Conservation (phyloP, 2,888 invertebrate species). For the Ligdia adustata region DNA sequence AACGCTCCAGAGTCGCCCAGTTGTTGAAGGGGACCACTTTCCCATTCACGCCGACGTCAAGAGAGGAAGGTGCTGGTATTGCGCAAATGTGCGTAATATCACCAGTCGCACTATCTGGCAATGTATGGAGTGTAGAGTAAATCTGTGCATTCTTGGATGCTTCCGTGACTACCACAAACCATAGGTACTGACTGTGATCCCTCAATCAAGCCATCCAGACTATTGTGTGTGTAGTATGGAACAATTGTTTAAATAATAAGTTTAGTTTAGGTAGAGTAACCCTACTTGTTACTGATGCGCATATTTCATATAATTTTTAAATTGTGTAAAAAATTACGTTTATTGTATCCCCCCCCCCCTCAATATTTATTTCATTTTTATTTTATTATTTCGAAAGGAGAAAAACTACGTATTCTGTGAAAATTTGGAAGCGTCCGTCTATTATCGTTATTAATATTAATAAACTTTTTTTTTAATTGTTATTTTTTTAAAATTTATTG, state of each 20-base stretch:
- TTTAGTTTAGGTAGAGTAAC: neutral
- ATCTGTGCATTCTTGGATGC: slow-evolving; percentile 35
- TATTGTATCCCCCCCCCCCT: neutral
- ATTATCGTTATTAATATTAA: neutral
- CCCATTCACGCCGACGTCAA: slow-evolving; percentile 27
- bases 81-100: slow-evolving; percentile 10
- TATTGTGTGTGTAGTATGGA: neutral
- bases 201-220: neutral
- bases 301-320: neutral
- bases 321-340: neutral
- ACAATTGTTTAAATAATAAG: neutral
- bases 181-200: neutral
- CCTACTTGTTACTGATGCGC: neutral
- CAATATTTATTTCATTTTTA: neutral
- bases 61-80: slow-evolving; percentile 29
- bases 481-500: neutral
- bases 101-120: slow-evolving; percentile 36
- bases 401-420: neutral
- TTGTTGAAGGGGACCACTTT: slow-evolving; percentile 29
- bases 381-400: neutral
- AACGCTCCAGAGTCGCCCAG: slow-evolving; percentile 6
- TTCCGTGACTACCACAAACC: slow-evolving; percentile 29
- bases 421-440: neutral
- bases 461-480: neutral
- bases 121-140: slow-evolving; percentile 34